Percentiles rank a stretch among this genome's conserved stretches.
phyloP scores from a whole-genome alignment of 2,797 vertebrate genomes.

The Knipowitschia caucasica region DNA sequence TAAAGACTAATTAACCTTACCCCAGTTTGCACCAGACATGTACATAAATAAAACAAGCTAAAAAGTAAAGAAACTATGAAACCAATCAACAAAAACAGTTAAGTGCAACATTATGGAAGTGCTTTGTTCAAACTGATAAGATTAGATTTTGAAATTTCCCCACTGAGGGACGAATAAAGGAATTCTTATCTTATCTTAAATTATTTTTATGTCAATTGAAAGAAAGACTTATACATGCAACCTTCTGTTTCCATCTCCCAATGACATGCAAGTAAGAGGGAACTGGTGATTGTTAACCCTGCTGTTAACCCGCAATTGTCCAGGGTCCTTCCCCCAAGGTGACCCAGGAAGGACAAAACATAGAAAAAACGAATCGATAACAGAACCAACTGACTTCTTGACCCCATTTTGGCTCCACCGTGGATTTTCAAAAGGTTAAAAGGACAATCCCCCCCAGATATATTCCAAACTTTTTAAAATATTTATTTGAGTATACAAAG shows the following conservation, averaged over 20 bases:
- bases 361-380: constrained; percentile 5
- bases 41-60: too few relatives aligned
- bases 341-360: background rate
- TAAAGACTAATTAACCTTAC: too few relatives aligned
- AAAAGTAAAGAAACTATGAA: too few relatives aligned
- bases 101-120: too few relatives aligned
- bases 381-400: background rate
- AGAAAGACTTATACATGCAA: too few relatives aligned
- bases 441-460: background rate
- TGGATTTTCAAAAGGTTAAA: constrained; percentile 6
- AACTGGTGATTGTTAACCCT: background rate
- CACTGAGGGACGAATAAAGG: too few relatives aligned
- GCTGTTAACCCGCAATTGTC: background rate
- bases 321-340: background rate
- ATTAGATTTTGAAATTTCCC: too few relatives aligned
- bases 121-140: too few relatives aligned
- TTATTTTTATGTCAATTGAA: too few relatives aligned
- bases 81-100: too few relatives aligned
- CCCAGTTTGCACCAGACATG: too few relatives aligned
- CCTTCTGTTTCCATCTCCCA: background rate
- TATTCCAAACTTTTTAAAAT: background rate
- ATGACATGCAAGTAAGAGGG: background rate
- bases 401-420: constrained; percentile 3
- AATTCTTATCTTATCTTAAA: too few relatives aligned
- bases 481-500: background rate